phyloP scores from a whole-genome alignment of 2,888 invertebrate species.

The Acrocyrtus sp. region DNA sequence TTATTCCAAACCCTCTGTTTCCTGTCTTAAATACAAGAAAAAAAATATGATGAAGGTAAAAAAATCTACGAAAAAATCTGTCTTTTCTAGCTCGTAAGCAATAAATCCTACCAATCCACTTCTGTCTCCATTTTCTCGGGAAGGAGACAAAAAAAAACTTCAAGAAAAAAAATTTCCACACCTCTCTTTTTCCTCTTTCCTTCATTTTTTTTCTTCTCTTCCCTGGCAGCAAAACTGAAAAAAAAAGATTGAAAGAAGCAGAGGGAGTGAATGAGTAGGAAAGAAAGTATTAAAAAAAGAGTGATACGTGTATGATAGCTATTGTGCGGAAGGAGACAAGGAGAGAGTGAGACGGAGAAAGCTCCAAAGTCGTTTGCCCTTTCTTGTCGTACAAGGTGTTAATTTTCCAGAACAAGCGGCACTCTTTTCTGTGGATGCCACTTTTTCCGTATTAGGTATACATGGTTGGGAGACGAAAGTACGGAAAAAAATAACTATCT shows the following conservation, averaged over 20 bases:
- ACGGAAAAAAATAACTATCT: background rate
- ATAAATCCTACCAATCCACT: conserved; percentile 52
- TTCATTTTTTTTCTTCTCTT: background rate
- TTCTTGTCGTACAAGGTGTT: conserved; percentile 62
- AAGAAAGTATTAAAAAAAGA: conserved; percentile 1
- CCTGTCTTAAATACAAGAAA: conserved; percentile 17
- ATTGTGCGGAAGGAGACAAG: conserved; percentile 14
- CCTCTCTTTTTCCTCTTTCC: background rate
- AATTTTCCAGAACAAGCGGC: conserved; percentile 56
- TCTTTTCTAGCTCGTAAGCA: conserved; percentile 44
- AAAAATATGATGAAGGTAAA: conserved; percentile 43
- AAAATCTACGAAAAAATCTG: conserved; percentile 33
- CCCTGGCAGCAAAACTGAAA: conserved; percentile 12
- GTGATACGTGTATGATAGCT: background rate
- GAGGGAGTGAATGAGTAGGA: conserved; percentile 18
- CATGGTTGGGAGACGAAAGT: too few relatives aligned
- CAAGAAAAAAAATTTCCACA: too few relatives aligned
- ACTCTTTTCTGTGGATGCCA: conserved; percentile 29
- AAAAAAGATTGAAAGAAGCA: conserved; percentile 15
- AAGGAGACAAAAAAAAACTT: conserved; percentile 17
- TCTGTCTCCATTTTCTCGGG: conserved; percentile 40
- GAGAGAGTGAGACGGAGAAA: conserved; percentile 29
- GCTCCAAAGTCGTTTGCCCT: conserved; percentile 58
- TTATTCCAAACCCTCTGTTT: conserved; percentile 9
- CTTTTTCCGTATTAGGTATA: background rate